Conservation (phyloP, 2,113 vertebrate species). For the Calyptommatus sinebrachiatus region DNA sequence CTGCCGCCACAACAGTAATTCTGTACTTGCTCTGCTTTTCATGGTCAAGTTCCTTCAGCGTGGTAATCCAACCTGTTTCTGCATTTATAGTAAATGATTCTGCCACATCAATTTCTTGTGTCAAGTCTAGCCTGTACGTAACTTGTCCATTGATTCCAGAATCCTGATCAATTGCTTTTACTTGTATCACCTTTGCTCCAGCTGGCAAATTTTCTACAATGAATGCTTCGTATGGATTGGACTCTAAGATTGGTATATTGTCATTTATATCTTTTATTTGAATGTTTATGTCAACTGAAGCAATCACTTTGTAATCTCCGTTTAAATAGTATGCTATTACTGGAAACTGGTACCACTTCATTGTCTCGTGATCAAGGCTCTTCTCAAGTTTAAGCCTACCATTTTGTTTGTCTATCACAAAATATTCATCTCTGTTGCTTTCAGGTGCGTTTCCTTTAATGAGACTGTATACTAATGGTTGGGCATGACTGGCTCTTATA, state of each 20-base stretch:
- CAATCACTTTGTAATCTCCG: conserved; percentile 75
- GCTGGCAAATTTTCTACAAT: conserved; percentile 89
- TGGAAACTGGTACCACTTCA: conserved; percentile 95
- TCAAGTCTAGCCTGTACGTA: conserved; percentile 83
- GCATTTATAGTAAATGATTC: conserved; percentile 86
- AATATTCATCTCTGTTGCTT: conserved; percentile 89
- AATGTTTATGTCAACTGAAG: conserved; percentile 85
- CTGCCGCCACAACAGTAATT: conserved; percentile 82
- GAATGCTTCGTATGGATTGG: conserved; percentile 87
- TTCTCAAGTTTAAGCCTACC: conserved; percentile 91
- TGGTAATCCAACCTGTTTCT: conserved; percentile 94
- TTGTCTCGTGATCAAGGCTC: conserved; percentile 88
- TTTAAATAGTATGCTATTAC: conserved; percentile 75
- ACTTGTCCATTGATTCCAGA: conserved; percentile 89
- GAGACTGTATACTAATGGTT: conserved; percentile 79
- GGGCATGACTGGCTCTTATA: conserved; percentile 80
- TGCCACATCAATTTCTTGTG: conserved; percentile 75
- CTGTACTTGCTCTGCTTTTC: conserved; percentile 79
- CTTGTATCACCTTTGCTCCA: conserved; percentile 86
- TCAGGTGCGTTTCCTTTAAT: conserved; percentile 88
- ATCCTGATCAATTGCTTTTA: conserved; percentile 88
- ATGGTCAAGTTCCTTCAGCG: conserved; percentile 90
- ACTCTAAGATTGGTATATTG: conserved; percentile 88
- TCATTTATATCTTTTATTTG: conserved; percentile 94
- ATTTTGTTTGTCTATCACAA: conserved; percentile 85